These are phyloP conservation scores for Odiellus spinosus DNA, from an alignment of 2,888 invertebrate species.

Conservation along the genomic window DNA sequence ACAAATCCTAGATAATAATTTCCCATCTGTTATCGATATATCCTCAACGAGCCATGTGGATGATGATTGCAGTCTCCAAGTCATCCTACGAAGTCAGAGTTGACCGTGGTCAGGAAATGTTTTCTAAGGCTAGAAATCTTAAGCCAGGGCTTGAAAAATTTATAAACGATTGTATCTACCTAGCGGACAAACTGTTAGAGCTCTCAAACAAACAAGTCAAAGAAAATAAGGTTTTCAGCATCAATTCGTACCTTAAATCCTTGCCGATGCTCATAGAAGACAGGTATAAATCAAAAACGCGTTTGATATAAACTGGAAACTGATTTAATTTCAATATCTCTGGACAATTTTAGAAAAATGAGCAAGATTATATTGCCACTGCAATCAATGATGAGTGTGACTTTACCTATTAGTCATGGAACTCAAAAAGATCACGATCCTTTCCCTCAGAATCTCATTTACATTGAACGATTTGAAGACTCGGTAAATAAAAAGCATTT, in stretches of 20 bases:
- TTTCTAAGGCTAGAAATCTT: slow-evolving; percentile 47
- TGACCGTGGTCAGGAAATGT: slow-evolving; percentile 63
- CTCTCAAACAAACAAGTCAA: slow-evolving; percentile 49
- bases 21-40: slow-evolving; percentile 61
- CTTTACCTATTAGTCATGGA: slow-evolving; percentile 34
- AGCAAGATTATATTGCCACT: slow-evolving; percentile 76
- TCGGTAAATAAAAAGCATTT: slow-evolving; percentile 30
- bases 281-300: no score
- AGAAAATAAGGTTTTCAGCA: slow-evolving; percentile 22
- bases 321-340: no score
- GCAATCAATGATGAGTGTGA: slow-evolving; percentile 56
- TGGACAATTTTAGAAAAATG: slow-evolving; percentile 23
- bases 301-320: no score
- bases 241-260: slow-evolving; percentile 29
- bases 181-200: slow-evolving; percentile 67
- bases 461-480: slow-evolving; percentile 64
- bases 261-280: slow-evolving; percentile 45
- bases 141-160: slow-evolving; percentile 45
- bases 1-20: slow-evolving; percentile 59
- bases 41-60: slow-evolving; percentile 91
- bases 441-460: slow-evolving; percentile 46
- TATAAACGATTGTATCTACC: slow-evolving; percentile 53
- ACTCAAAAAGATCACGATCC: slow-evolving; percentile 36
- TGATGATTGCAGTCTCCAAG: slow-evolving; percentile 70
- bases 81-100: slow-evolving; percentile 60